Percentiles rank a stretch among this genome's conserved stretches.
Evolutionary conservation across 2,797 vertebrate genomes (phyloP).

Genomic region (Arremon aurantiirostris): DNA sequence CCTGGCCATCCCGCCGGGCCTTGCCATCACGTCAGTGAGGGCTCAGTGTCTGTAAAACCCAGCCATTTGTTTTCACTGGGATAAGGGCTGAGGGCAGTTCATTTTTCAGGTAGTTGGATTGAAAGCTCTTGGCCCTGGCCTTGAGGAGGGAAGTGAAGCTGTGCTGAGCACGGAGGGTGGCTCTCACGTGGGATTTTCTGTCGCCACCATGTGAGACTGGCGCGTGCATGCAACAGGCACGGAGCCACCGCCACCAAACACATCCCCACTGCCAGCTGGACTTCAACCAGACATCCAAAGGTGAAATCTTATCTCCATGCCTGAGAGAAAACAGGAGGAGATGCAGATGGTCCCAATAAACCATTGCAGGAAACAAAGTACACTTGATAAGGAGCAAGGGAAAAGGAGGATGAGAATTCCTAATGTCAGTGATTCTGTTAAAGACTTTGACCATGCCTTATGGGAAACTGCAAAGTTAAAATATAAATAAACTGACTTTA

Average conservation of each 20-base stretch:
- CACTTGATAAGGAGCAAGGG: slow-evolving; percentile 65
- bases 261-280: slow-evolving; percentile 63
- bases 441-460: slow-evolving; percentile 71
- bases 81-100: not conserved
- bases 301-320: slow-evolving; percentile 70
- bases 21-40: not conserved
- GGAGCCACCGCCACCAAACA: slow-evolving; percentile 52
- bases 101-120: not conserved
- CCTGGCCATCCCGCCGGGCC: not conserved
- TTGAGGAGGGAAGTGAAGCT: not conserved
- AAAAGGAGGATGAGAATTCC: slow-evolving; percentile 68
- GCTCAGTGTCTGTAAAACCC: not conserved
- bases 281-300: slow-evolving; percentile 69
- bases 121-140: not conserved
- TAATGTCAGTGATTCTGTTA: slow-evolving; percentile 65
- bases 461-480: slow-evolving; percentile 69
- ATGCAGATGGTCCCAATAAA: slow-evolving; percentile 67
- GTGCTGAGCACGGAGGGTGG: not conserved
- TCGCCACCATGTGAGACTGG: slow-evolving; percentile 52
- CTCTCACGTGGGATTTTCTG: slow-evolving; percentile 53
- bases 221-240: slow-evolving; percentile 46
- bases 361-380: slow-evolving; percentile 66
- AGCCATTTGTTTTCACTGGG: not conserved
- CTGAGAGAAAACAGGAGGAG: slow-evolving; percentile 69
- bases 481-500: slow-evolving; percentile 73